phyloP scores from a whole-genome alignment of 1,140 invertebrate species.

The Cherax quadricarinatus region DNA sequence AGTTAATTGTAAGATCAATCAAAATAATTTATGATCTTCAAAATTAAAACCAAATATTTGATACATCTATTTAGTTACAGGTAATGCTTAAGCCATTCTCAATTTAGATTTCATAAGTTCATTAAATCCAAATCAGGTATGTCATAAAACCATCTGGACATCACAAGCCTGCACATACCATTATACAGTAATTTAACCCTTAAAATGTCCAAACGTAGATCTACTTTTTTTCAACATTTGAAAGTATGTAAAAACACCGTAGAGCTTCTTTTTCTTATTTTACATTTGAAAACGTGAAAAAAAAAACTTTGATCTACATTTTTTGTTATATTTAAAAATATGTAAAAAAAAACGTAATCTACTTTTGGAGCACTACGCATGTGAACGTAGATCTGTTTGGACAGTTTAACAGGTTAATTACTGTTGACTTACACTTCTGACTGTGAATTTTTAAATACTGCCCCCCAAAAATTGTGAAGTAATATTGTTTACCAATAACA shows the following conservation, averaged over 20 bases:
- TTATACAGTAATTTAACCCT: not conserved
- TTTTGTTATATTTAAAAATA: no score
- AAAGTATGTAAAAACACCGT: no score
- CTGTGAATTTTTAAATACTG: not conserved
- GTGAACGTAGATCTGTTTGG: no score
- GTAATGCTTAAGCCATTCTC: not conserved
- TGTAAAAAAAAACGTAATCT: no score
- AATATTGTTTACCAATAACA: not conserved
- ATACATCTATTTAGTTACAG: not conserved
- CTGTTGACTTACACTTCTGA: not conserved
- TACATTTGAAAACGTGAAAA: no score
- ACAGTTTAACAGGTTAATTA: not conserved
- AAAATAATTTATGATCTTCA: not conserved
- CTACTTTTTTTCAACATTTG: no score
- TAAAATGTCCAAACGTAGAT: no score
- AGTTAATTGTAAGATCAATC: slow-evolving; percentile 28
- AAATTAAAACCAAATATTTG: not conserved
- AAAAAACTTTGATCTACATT: no score
- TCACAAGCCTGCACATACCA: not conserved
- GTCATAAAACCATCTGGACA: not conserved
- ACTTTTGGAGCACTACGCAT: no score
- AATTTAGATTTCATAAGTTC: not conserved
- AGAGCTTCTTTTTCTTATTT: no score
- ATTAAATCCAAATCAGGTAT: not conserved
- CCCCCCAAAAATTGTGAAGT: not conserved